Conservation (phyloP, 2,888 invertebrate species). For the Notocelia uddmanniana region DNA sequence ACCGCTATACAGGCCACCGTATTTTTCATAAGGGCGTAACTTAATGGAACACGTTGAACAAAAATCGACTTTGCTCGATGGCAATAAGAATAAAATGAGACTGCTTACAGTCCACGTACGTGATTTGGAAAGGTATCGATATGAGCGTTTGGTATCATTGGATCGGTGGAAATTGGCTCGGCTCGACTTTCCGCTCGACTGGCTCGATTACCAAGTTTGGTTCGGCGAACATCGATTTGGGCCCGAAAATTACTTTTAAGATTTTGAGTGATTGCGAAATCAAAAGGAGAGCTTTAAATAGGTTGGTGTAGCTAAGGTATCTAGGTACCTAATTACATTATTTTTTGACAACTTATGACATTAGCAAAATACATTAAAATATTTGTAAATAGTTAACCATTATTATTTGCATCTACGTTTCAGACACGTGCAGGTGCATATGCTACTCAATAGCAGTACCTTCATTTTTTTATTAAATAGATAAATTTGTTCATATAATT, state of each 20-base stretch:
- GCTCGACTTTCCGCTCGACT: constrained; percentile 30
- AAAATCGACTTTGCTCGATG: neutral
- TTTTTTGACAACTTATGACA: neutral
- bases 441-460: no score
- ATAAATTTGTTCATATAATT: no score
- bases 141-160: constrained; percentile 27
- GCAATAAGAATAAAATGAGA: neutral
- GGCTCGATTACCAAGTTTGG: constrained; percentile 27
- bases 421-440: no score
- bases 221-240: constrained; percentile 13
- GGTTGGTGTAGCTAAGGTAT: neutral
- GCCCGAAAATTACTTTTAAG: constrained; percentile 20
- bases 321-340: no score
- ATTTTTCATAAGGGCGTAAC: neutral
- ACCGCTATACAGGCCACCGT: neutral
- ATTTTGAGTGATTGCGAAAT: constrained; percentile 17
- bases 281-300: constrained; percentile 10
- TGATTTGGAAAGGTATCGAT: constrained; percentile 22
- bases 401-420: no score
- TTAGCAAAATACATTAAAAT: neutral
- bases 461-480: no score
- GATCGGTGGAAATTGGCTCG: constrained; percentile 41
- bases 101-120: neutral
- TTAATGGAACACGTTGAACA: neutral
- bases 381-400: no score